phyloP scores from a whole-genome alignment of 1,140 invertebrate species.

The Phthorimaea operculella region DNA sequence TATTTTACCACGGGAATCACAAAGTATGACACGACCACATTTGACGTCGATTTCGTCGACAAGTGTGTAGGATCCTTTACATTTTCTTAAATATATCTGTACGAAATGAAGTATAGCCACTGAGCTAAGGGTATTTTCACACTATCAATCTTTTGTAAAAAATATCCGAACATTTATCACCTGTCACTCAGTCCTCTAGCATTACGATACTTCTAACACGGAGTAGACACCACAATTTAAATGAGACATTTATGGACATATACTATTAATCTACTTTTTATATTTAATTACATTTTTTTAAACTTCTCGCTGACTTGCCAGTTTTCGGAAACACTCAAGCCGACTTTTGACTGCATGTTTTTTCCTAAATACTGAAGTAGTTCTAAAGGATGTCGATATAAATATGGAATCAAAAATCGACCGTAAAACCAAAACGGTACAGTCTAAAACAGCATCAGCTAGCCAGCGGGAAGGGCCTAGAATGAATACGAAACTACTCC shows the following conservation, averaged over 20 bases:
- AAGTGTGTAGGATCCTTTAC: too few relatives aligned
- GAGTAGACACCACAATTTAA: conserved; percentile 66
- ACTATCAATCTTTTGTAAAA: conserved; percentile 50
- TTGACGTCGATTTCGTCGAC: too few relatives aligned
- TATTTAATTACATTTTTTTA: conserved; percentile 38
- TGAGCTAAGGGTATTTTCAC: conserved; percentile 1
- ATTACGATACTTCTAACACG: conserved; percentile 60
- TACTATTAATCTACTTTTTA: conserved; percentile 47
- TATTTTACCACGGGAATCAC: too few relatives aligned
- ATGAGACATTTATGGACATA: conserved; percentile 66
- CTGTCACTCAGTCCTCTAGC: conserved; percentile 58
- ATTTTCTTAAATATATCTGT: too few relatives aligned
- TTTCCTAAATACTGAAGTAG: too few relatives aligned
- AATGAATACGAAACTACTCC: conserved; percentile 36
- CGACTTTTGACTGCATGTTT: too few relatives aligned
- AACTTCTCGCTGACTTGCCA: conserved; percentile 45
- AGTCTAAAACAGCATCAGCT: conserved; percentile 32
- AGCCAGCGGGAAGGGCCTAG: conserved; percentile 48
- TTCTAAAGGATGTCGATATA: too few relatives aligned
- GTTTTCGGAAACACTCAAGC: background rate
- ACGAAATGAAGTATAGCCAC: too few relatives aligned
- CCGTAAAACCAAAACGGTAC: conserved; percentile 20
- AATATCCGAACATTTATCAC: conserved; percentile 53
- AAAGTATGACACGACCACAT: too few relatives aligned
- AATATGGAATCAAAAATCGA: too few relatives aligned